phyloP scores from a whole-genome alignment of 2,888 invertebrate genomes.

The Biston stratarius region DNA sequence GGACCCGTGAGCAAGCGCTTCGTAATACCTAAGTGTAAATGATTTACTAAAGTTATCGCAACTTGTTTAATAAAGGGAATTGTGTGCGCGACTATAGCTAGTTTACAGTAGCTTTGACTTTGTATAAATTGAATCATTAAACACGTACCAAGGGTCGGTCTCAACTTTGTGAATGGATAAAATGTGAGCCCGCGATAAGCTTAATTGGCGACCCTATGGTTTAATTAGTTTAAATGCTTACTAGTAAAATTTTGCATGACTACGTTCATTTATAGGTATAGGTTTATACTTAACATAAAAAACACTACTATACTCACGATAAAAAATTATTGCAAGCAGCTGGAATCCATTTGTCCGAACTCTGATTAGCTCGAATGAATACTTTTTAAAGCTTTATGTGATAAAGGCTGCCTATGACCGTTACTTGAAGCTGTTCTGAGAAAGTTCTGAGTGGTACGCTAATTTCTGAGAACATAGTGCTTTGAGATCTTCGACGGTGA shows the following conservation, averaged over 20 bases:
- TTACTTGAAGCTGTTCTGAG: too few relatives aligned
- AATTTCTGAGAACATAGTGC: too few relatives aligned
- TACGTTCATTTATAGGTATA: too few relatives aligned
- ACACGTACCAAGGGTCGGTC: conserved; percentile 39
- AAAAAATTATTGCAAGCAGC: too few relatives aligned
- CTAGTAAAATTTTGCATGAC: conserved; percentile 1
- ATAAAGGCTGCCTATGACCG: too few relatives aligned
- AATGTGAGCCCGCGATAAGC: conserved; percentile 38
- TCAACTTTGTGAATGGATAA: conserved; percentile 47
- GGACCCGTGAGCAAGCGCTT: background rate
- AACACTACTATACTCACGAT: too few relatives aligned
- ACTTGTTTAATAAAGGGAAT: conserved; percentile 48
- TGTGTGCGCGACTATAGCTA: conserved; percentile 37
- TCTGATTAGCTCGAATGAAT: too few relatives aligned
- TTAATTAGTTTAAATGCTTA: conserved; percentile 11
- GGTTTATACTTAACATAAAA: too few relatives aligned
- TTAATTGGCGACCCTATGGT: conserved; percentile 25
- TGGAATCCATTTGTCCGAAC: too few relatives aligned
- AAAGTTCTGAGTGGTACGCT: too few relatives aligned
- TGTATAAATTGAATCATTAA: conserved; percentile 48
- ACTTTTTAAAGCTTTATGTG: too few relatives aligned
- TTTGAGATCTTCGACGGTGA: too few relatives aligned
- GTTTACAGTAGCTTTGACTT: conserved; percentile 43
- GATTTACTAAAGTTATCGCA: conserved; percentile 36
- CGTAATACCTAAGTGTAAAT: background rate